Base-by-base conservation (phyloP, 1,140 invertebrate genomes). In the Drosophila tropicalis region DNA sequence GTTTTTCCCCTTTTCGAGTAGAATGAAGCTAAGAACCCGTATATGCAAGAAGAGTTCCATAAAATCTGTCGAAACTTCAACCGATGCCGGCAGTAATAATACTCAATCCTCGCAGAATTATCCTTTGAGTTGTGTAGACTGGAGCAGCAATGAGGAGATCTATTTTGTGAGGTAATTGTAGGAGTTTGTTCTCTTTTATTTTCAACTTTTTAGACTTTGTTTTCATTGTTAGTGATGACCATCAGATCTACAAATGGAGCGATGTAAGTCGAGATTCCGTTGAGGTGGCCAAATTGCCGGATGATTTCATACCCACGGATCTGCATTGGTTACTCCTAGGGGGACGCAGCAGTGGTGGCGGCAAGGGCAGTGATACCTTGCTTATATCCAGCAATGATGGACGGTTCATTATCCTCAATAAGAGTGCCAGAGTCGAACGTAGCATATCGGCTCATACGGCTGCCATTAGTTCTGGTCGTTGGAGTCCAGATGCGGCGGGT, bases 401-500 rank as follows among this genome's bases (percentile, higher is more conserved):
- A 92, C 93, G 93, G 83, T 94, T 93, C 84, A 92, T 93, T 17
- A 95, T 99, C 56, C 93, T 99, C 1, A 97, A 96, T 90, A 96
- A 96, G 91, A 96, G 94, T 91, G 98, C 98, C 6, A 94, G 98
- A 44, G 96, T 99, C 66, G 99, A 99, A 92, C 98, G 98, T 91
- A 96, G 94, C 77, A 95, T 99, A 0, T 96, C 96, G 57, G 98
- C 97, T 51, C 99, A 99, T 92, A 96, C 96, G 92, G 98, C 96
- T n/a, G 97, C 98, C 13, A 96, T 97, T 62, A 93, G 98, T 4
- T 94, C 95, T 22, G 96, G 95, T 10, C 94, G 94, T 87, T 99
- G 98, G 98, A 98, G 96, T 92, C 95, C 95, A 66, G 98, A 99
- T 93, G 98, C 97, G 4, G 95, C 97, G 47, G 97, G 97, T 10